Base-by-base conservation (phyloP, 2,797 vertebrate species). In the Chrosomus eos region DNA sequence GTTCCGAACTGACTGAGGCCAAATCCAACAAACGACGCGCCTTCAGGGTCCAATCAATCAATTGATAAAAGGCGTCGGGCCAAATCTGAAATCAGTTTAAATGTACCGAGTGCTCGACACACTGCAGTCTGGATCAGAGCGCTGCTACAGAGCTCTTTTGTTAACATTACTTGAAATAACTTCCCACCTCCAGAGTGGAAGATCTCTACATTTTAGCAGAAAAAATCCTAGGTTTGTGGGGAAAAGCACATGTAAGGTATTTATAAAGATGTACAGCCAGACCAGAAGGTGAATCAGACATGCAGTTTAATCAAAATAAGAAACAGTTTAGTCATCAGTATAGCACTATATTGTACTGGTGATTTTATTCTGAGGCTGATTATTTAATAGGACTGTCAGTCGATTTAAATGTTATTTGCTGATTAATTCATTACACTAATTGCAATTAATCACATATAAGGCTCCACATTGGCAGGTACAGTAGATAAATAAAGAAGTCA, bases 41-140 rank as follows among this genome's bases (percentile, higher is more conserved):
- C 68, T 58, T 81, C n/a, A 72, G 68, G 80, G 67, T 58, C 53
- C 68, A 73, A 82, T 82, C 80, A 72, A 82, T 72, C 68, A 82
- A 71, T 45, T 82, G 80, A 45, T 72, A 71, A 82, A 73, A 82
- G 67, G 68, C 78, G 21, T 60, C 38, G n/a, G 51, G 51, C 67
- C 67, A 43, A 40, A 43, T 31, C 68, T 72, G 53, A 60, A 43
- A 82, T 72, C 68, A 60, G 36, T 81, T 81, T 40, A 81, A 70
- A 81, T 26, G 43, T 19, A 51, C 60, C 3, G 19, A 67, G 64
- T 10, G 19, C 64, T 79, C 76, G 19, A 66, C 58, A 55, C 45
- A 68, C 78, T 19, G 45, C 64, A 55, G 66, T 70, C 31, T 55
- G 23, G 66, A 81, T 40, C 48, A 18, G 23, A 48, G 71, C 13